Evolutionary conservation across 2,888 invertebrate species (phyloP), one percentile per base, ranked within the genome.

Genomic region (Micoletzkya japonica): DNA sequence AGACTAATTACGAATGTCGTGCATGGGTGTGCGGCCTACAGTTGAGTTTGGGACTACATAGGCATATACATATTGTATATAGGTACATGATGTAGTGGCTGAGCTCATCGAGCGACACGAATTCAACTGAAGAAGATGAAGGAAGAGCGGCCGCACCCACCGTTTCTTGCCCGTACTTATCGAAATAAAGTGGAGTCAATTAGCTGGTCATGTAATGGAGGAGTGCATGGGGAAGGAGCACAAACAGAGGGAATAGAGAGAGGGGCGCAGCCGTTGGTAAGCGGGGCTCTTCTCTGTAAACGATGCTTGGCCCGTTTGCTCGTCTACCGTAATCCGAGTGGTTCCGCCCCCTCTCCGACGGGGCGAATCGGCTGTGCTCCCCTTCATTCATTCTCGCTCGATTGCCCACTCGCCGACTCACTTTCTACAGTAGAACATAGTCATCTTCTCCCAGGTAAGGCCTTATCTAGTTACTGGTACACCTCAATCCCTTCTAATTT

Each of bases 1-100:
- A 14, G 17, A 14, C 17, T n/a, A 4, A 49, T 3, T 24, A 10
- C 49, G 20, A 49, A n/a, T 20, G 3, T 49, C 49, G 17, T n/a
- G 24, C 3, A 49, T 32, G 28, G 20, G 52, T 52, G 52, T 24
- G 20, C 52, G 28, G 1, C 24, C 20, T 32, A 57, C n/a, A 20
- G 32, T 26, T n/a, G 17, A 58, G 34, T 58, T 24, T 17, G n/a
- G 1, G 37, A 24, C 26, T 24, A 14, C 49, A 34, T 32, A 1
- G 36, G 17, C 20, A 20, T n/a, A 58, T 24, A 26, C 24, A 20
- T n/a, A n/a, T 30, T 20, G n/a, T 34, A 10, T 44, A 10, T 34
- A 63, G 63, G 52, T 71, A 26, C 71, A 71, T 50, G 71, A 71
- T 20, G 50, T 71, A 7, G 71, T 70, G 4, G 70, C 61, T 20